phyloP scores from a whole-genome alignment of 2,888 invertebrate species.

The Drosophila incognita region DNA sequence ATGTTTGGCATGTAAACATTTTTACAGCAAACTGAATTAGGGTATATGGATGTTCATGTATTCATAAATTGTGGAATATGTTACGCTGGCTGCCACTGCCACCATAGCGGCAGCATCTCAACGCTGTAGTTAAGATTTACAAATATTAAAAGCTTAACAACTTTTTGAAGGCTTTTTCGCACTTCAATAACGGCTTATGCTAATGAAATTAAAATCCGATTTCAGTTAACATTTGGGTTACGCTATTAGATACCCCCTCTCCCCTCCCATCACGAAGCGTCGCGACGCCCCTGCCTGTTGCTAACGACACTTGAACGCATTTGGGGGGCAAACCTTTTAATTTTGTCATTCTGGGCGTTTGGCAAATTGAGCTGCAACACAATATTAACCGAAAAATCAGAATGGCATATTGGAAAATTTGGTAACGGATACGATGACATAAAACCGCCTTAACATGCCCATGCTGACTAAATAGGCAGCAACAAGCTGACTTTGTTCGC shows the following conservation, averaged over 20 bases:
- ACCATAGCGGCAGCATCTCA: background rate
- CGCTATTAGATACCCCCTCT: background rate
- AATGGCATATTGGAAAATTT: slow-evolving; percentile 74
- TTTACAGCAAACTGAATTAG: slow-evolving; percentile 78
- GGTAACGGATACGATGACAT: slow-evolving; percentile 72
- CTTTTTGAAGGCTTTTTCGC: slow-evolving; percentile 1
- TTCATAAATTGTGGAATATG: slow-evolving; percentile 69
- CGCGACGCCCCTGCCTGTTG: slow-evolving; percentile 6
- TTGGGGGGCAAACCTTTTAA: slow-evolving; percentile 33
- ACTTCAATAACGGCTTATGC: slow-evolving; percentile 3
- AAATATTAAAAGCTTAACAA: slow-evolving; percentile 13
- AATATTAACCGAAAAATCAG: slow-evolving; percentile 37
- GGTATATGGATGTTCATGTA: slow-evolving; percentile 37
- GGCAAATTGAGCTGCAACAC: slow-evolving; percentile 51
- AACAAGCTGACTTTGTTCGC: slow-evolving; percentile 45
- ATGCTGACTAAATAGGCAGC: slow-evolving; percentile 54
- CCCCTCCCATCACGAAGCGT: background rate
- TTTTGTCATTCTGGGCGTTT: slow-evolving; percentile 28
- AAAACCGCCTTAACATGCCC: slow-evolving; percentile 53
- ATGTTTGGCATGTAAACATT: slow-evolving; percentile 76
- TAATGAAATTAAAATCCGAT: slow-evolving; percentile 15
- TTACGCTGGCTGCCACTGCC: background rate
- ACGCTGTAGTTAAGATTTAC: slow-evolving; percentile 21
- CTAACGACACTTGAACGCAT: slow-evolving; percentile 17
- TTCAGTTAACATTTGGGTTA: slow-evolving; percentile 31